A percentile compares a stretch with the other conserved stretches of the same genome.
These are phyloP conservation scores for Forbesichthys papilliferus DNA, from an alignment of 2,113 vertebrate species.

Conservation along the genomic window DNA sequence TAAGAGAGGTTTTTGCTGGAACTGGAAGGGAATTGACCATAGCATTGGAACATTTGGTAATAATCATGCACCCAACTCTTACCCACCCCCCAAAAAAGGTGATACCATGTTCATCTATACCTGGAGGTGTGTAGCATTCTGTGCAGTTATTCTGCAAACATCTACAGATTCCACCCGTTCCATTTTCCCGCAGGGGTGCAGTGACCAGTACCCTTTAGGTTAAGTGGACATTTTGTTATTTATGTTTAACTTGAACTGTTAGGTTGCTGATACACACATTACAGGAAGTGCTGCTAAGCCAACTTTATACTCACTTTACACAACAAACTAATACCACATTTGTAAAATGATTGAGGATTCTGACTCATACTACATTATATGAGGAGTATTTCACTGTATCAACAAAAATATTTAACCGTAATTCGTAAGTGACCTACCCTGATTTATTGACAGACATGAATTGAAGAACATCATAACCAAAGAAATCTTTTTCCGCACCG, in stretches of 20 bases:
- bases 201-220: constrained; percentile 57
- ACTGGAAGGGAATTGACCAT: not conserved
- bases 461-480: constrained; percentile 70
- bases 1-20: constrained; percentile 6
- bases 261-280: not conserved
- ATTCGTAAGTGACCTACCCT: constrained; percentile 42
- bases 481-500: constrained; percentile 51
- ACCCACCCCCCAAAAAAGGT: too few species aligned
- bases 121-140: constrained; percentile 21
- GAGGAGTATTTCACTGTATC: not conserved
- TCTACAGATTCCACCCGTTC: constrained; percentile 56
- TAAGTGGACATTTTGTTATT: not conserved
- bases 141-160: fast-evolving
- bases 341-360: not conserved
- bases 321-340: not conserved
- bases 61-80: not conserved
- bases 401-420: too few species aligned
- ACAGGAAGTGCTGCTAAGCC: not conserved
- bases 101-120: constrained; percentile 10
- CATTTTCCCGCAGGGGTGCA: constrained; percentile 63
- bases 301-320: not conserved
- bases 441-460: constrained; percentile 27
- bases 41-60: constrained; percentile 2
- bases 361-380: not conserved
- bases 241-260: not conserved